Evolutionary conservation across 2,797 vertebrate genomes (phyloP), one percentile per base, ranked within the genome.

Genomic region (Rhinella marina): DNA sequence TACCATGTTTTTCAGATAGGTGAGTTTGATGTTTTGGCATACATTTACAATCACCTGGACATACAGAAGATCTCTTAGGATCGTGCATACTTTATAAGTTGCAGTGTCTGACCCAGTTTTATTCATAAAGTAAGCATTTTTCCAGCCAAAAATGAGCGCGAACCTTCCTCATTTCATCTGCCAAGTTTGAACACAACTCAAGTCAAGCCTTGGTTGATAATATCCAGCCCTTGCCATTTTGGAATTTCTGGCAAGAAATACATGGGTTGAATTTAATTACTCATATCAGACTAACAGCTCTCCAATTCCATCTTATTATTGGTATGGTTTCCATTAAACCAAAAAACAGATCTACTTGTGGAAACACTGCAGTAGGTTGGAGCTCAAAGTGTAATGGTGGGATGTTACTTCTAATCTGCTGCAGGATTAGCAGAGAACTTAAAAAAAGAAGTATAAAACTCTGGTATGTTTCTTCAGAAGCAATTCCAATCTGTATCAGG

Each of bases 121-220:
- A 75, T 41, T 61, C 32, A 84, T n/a, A 61, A 72, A 61, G 54
- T 84, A 73, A 73, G 52, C 64, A 57, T 41, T 83, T 81, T 57
- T 11, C 50, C 66, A 72, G 81, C 64, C 81, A 83, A 56, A 72
- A 84, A 23, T 56, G 25, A 83, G 41, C 50, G 25, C n/a, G 27
- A 59, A 29, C n/a, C 23, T 48, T 68, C 57, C 27, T 32, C 66
- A 29, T 73, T 70, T 73, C 12, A 25, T 48, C 56, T 84, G 68
- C 70, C 68, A 84, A 84, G 52, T 75, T 84, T 16, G 29, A 75
- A 84, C 23, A 59, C 68, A 59, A 75, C 82, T 84, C 48, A 29
- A 61, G 68, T 75, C 0, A 61, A 84, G 8, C 72, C 78, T 32
- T 87, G 90, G 25, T 57, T 73, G 70, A 57, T 73, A 84, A 62